phyloP scores from a whole-genome alignment of 2,888 invertebrate genomes.

The Acrobasis consociella region DNA sequence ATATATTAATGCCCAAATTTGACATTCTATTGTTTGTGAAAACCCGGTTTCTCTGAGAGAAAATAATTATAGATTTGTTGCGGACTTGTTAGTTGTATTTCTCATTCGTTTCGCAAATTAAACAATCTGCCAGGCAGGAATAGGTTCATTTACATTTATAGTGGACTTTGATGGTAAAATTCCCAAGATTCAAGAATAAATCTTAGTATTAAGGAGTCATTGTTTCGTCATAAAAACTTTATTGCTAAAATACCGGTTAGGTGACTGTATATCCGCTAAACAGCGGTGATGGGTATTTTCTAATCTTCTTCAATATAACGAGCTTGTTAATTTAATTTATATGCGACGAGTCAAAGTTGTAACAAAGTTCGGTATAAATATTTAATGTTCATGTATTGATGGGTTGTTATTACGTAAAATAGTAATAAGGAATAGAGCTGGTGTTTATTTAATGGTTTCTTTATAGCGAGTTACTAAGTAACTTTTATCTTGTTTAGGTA shows the following conservation, averaged over 20 bases:
- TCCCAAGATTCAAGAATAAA: conserved; percentile 39
- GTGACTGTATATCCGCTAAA: conserved; percentile 22
- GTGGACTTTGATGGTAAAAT: conserved; percentile 36
- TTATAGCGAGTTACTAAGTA: neutral
- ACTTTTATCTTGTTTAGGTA: neutral
- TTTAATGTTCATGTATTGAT: conserved; percentile 4
- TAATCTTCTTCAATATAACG: conserved; percentile 1
- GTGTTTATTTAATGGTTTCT: neutral
- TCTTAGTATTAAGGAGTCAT: conserved; percentile 44
- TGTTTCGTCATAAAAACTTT: conserved; percentile 40
- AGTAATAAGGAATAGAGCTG: neutral
- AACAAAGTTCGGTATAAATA: conserved; percentile 4
- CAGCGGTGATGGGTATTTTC: conserved; percentile 6
- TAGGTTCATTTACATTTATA: conserved; percentile 45
- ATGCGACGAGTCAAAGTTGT: neutral
- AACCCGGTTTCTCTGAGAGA: conserved; percentile 10
- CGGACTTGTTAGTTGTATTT: conserved; percentile 15
- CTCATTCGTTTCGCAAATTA: conserved; percentile 15
- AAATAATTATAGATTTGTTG: conserved; percentile 28
- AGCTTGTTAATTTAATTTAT: conserved; percentile 4
- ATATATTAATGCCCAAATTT: neutral
- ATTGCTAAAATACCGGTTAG: conserved; percentile 31
- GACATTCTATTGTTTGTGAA: neutral
- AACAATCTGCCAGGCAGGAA: conserved; percentile 40
- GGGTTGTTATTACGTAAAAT: neutral